These are phyloP conservation scores for Melieria omissa DNA, from an alignment of 2,888 invertebrate species.

Conservation along the genomic window DNA sequence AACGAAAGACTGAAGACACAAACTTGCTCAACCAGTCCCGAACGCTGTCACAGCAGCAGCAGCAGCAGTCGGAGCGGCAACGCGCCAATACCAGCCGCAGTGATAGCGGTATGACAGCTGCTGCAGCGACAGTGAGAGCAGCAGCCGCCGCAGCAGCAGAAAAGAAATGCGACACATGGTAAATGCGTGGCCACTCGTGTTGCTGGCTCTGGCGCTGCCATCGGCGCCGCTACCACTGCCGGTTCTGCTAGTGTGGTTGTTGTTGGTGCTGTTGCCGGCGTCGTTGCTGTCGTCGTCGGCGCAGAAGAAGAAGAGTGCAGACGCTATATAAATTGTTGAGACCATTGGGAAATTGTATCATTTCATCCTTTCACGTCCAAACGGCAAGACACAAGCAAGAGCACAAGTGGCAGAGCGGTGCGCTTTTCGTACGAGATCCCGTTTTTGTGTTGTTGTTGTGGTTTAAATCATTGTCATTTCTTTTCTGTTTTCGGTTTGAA, in stretches of 20 bases:
- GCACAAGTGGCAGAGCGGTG: conserved; percentile 28
- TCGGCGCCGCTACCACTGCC: neutral
- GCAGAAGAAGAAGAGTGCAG: conserved; percentile 52
- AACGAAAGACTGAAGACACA: conserved; percentile 59
- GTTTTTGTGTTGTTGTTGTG: conserved; percentile 33
- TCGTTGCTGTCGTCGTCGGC: conserved; percentile 18
- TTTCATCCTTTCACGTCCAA: conserved; percentile 68
- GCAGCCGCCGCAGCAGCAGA: neutral
- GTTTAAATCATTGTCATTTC: conserved; percentile 21
- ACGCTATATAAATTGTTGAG: conserved; percentile 68
- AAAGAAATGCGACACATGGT: no score
- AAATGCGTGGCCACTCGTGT: neutral
- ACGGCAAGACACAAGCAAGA: conserved; percentile 64
- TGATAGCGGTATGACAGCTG: neutral
- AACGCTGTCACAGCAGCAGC: neutral
- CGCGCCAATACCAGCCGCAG: neutral
- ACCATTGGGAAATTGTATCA: conserved; percentile 68
- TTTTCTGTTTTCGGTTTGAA: conserved; percentile 36
- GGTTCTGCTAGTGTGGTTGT: conserved; percentile 21
- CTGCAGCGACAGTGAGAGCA: neutral
- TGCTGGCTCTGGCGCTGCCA: conserved; percentile 10
- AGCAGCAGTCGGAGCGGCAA: neutral
- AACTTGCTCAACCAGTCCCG: conserved; percentile 41
- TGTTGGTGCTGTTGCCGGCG: conserved; percentile 12
- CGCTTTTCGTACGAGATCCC: conserved; percentile 29